phyloP scores from a whole-genome alignment of 2,888 invertebrate genomes.

The Drosophila rellima region DNA sequence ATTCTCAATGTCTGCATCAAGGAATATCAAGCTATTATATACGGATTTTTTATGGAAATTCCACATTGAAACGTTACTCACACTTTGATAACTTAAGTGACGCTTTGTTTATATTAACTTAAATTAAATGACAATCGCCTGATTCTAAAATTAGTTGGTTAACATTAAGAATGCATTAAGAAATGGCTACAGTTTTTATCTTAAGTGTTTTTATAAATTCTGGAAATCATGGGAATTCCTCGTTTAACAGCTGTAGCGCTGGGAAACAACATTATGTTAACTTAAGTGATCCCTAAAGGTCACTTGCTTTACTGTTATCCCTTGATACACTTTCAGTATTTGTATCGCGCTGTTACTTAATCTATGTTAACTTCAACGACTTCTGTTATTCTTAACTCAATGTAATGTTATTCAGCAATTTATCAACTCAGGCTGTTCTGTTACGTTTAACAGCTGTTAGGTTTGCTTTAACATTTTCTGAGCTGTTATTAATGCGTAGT shows the following conservation, averaged over 20 bases:
- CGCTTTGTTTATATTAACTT: background rate
- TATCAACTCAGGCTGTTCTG: background rate
- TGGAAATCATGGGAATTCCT: background rate
- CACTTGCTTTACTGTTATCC: background rate
- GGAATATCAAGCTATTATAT: background rate
- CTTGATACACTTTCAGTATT: background rate
- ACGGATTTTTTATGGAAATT: background rate
- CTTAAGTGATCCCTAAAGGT: background rate
- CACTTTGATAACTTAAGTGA: background rate
- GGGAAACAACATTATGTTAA: background rate
- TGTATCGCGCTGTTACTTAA: background rate
- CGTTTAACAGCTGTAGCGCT: background rate
- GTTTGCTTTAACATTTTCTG: background rate
- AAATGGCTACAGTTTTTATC: background rate
- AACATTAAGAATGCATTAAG: background rate
- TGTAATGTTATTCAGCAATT: background rate
- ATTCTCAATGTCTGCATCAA: background rate
- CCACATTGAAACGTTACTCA: background rate
- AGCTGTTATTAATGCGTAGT: background rate
- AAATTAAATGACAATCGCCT: too few species aligned
- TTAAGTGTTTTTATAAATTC: background rate
- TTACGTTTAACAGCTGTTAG: constrained; percentile 1
- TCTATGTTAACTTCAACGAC: background rate
- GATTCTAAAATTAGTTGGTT: background rate
- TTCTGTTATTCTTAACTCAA: background rate